Percentiles rank a stretch among this genome's conserved stretches.
These are phyloP conservation scores for Pygoscelis adeliae DNA, from an alignment of 2,113 vertebrate genomes.

Conservation along the genomic window DNA sequence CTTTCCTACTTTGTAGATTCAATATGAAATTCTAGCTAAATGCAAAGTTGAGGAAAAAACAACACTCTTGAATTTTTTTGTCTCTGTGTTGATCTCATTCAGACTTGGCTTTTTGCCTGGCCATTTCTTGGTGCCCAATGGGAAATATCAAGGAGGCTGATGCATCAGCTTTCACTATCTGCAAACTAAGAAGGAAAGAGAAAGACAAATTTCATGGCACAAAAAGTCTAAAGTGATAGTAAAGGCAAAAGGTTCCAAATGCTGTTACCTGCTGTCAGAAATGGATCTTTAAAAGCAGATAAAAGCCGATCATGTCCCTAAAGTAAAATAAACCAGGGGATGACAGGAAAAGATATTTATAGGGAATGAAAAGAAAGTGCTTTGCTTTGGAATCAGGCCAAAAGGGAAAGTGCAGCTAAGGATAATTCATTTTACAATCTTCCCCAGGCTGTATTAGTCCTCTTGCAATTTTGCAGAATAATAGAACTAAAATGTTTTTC, in stretches of 20 bases:
- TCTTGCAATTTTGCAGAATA: constrained; percentile 38
- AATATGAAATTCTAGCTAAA: background rate
- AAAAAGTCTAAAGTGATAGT: background rate
- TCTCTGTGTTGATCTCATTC: background rate
- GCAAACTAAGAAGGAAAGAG: background rate
- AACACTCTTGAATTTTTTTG: background rate
- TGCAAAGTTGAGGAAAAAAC: background rate
- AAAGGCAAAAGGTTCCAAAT: background rate
- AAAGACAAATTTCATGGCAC: background rate
- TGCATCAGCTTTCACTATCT: background rate
- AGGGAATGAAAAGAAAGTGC: constrained; percentile 12
- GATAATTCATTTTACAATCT: constrained; percentile 36
- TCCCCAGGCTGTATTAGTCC: constrained; percentile 19
- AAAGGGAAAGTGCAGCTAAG: constrained; percentile 18
- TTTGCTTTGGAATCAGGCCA: constrained; percentile 39
- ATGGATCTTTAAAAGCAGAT: constrained; percentile 29
- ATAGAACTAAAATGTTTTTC: constrained; percentile 37
- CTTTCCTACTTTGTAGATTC: background rate
- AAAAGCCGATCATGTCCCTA: constrained; percentile 14
- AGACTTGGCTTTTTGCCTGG: background rate
- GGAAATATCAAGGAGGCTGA: background rate
- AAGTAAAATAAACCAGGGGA: constrained; percentile 45
- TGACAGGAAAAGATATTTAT: constrained; percentile 33
- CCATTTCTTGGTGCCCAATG: background rate
- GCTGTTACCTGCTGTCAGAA: background rate